Evolutionary conservation across 92 coral and sea anemone species (phyloP).

Genomic region (Phenganax marumi): DNA sequence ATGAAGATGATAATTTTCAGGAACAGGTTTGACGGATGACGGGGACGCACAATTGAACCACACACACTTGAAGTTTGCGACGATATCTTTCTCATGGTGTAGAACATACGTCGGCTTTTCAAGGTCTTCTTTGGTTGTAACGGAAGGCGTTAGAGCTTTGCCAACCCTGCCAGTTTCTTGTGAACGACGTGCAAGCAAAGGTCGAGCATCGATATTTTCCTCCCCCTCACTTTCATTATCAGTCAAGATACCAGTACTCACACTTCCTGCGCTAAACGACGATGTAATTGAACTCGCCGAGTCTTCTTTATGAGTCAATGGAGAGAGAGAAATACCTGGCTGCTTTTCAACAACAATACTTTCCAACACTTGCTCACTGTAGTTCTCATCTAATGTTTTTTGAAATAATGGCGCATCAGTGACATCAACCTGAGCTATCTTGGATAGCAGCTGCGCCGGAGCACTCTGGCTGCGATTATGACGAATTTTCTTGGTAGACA

Average conservation of each 20-base stretch:
- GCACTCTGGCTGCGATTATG: constrained; percentile 57
- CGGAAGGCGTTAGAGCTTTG: constrained; percentile 21
- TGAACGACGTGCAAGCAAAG: constrained; percentile 28
- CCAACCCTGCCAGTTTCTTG: constrained; percentile 36
- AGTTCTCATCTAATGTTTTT: constrained; percentile 23
- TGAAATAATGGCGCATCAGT: constrained; percentile 9
- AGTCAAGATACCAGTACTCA: constrained; percentile 78
- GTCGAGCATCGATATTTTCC: constrained; percentile 20
- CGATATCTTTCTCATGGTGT: constrained; percentile 73
- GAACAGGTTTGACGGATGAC: constrained; percentile 82
- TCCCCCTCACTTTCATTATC: constrained; percentile 86
- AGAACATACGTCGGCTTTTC: constrained; percentile 63
- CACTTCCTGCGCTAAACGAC: constrained; percentile 55
- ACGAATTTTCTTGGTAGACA: constrained; percentile 14
- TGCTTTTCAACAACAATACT: constrained; percentile 37
- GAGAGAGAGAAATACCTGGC: constrained; percentile 12
- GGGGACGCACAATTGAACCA: constrained; percentile 97
- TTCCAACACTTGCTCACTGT: constrained; percentile 31
- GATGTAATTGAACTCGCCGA: constrained; percentile 76
- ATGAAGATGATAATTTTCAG: constrained; percentile 88
- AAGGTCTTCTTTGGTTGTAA: constrained; percentile 11
- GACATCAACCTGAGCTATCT: constrained; percentile 22
- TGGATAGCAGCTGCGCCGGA: constrained; percentile 34
- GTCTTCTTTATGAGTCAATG: constrained; percentile 11
- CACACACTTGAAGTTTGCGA: constrained; percentile 67